Evolutionary conservation across 37 sponge, comb jelly and placozoan species (phyloP).

Genomic region (Halichondria panicea): DNA sequence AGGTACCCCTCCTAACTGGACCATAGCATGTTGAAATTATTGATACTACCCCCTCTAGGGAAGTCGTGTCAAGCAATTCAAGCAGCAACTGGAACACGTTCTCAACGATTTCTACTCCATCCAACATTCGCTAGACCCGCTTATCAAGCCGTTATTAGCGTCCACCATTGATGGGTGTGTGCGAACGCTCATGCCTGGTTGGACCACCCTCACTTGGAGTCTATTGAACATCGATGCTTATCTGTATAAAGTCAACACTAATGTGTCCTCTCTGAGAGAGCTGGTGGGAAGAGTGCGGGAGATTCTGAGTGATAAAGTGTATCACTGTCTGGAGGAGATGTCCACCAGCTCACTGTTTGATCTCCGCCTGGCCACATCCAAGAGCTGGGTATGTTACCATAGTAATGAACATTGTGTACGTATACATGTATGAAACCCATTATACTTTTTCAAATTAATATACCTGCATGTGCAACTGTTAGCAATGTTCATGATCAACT

Average conservation of each 20-base stretch:
- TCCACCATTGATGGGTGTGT: conserved; percentile 36
- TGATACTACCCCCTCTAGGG: conserved; percentile 54
- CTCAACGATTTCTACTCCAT: conserved; percentile 53
- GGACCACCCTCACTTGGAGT: conserved; percentile 89
- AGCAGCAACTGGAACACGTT: conserved; percentile 67
- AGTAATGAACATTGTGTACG: not conserved
- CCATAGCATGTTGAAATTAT: too few relatives aligned
- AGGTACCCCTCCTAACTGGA: too few relatives aligned
- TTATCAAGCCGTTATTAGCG: conserved; percentile 56
- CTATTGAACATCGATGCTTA: conserved; percentile 93
- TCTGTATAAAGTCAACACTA: conserved; percentile 55
- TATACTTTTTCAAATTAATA: too few relatives aligned
- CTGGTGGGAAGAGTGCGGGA: conserved; percentile 9
- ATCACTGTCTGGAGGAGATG: conserved; percentile 28
- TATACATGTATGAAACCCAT: conserved; percentile 15
- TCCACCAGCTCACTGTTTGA: conserved; percentile 42
- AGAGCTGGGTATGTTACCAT: conserved; percentile 55
- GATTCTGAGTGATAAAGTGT: conserved; percentile 40
- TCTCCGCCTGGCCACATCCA: conserved; percentile 21
- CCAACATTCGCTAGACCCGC: conserved; percentile 22
- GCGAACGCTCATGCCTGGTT: conserved; percentile 75
- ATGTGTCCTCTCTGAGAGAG: conserved; percentile 26
- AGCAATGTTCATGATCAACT: too few relatives aligned
- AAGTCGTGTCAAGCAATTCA: conserved; percentile 70
- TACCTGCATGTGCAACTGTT: too few relatives aligned